Base-by-base conservation (phyloP, 1,140 invertebrate species). In the Dolichoris vasculosae region DNA sequence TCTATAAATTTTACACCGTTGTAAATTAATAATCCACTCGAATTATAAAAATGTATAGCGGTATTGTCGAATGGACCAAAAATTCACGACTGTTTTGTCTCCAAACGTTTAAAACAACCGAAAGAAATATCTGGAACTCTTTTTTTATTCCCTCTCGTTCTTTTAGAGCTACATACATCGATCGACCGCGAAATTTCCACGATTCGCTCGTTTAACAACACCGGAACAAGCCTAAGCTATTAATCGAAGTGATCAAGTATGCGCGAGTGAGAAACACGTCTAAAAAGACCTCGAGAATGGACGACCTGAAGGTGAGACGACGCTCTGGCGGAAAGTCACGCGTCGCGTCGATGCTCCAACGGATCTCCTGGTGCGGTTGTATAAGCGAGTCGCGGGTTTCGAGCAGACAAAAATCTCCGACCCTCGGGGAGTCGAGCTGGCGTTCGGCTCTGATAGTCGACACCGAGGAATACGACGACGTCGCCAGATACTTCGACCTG, bases 401-500 rank as follows among this genome's bases (percentile, higher is more conserved):
- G 2, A 83, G 81, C 15, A 9, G 85, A 6, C 69, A 59, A 32
- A 86, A 83, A 35, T 86, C 85, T 20, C 81, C 85, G 11, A 40
- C 63, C 2, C 48, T 69, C 20, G 48, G 73, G 48, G 43, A 69
- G 23, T 64, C 55, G 40, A 64, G 73, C 43, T 82, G 84, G 71
- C 43, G 55, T 23, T 86, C 84, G 84, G 71, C 73, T 0, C 20
- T 83, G 43, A 51, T 83, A 0, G 59, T n/a, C 17, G 85, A 78
- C 32, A 17, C 81, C 46, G 76, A 63, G 15, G 43, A 69, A 38
- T n/a, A 64, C 71, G 85, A 90, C 69, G 91, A 91, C 55, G 76
- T 91, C 15, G 90, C 89, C 26, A 88, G 80, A 82, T 89, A 91
- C 86, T 93, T 93, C 83, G 91, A 93, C 87, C 85, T 93, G 26